Evolutionary conservation across 2,888 invertebrate species (phyloP), one percentile per base, ranked within the genome.

Genomic region (Drosophila picticornis): DNA sequence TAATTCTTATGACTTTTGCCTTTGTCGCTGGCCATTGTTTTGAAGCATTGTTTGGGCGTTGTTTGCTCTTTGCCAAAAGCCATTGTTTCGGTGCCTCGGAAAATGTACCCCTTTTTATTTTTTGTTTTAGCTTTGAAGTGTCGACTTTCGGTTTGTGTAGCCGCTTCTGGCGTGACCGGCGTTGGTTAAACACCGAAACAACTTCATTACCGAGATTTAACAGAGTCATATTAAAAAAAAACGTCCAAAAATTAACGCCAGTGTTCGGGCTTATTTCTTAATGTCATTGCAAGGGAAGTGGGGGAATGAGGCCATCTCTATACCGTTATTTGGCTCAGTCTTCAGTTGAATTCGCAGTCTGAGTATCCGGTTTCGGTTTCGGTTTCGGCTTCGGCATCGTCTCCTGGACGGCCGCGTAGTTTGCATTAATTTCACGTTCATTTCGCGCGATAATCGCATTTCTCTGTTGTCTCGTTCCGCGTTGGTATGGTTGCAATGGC

Each of bases 391-490:
- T 53, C n/a, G 38, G 56, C 34, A 53, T 38, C 27, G 31, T 52
- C 53, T 76, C n/a, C 67, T 46, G 52, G 60, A 43, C 31, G 62
- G 69, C 69, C 75, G 77, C 84, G 88, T 86, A 88, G 86, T 87
- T 87, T 87, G 86, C 87, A 88, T 87, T 86, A 87, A 87, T 88
- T 87, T 88, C 86, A 79, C 87, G 87, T 87, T 88, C 76, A 86
- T 87, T 88, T 88, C 70, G 57, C 81, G 84, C 83, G 83, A 87
- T 87, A 88, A 87, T 87, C 86, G 69, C 84, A 84, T 88, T 88
- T 88, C 83, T 82, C 70, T 2, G 13, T n/a, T 2, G 61, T 53
- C 55, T 25, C 13, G 19, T 25, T 77, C 55, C 63, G 50, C 48
- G 51, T 38, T 9, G 7, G n/a, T 69, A 67, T 60, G 61, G 58